phyloP scores from a whole-genome alignment of 2,113 vertebrate genomes.

The Ctenomys sociabilis region DNA sequence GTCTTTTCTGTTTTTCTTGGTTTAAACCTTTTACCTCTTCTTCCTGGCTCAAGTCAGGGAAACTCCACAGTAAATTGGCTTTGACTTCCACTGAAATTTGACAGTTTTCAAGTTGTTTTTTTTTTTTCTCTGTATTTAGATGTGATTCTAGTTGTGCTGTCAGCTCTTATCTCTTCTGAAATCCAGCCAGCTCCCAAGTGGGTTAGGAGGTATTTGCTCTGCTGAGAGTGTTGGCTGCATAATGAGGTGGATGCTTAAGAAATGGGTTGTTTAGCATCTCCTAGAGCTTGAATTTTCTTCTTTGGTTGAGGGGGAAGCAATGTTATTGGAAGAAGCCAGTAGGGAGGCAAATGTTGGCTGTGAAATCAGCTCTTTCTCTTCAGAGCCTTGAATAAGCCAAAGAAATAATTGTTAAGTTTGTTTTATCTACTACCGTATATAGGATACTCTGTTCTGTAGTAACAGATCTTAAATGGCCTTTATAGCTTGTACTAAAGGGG shows the following conservation, averaged over 20 bases:
- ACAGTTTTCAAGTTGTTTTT: slow-evolving; percentile 76
- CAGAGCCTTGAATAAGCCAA: slow-evolving; percentile 60
- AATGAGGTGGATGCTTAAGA: slow-evolving; percentile 81
- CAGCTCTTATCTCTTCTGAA: slow-evolving; percentile 76
- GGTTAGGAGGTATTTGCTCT: slow-evolving; percentile 81
- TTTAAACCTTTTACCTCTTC: slow-evolving; percentile 68
- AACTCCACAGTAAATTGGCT: slow-evolving; percentile 72
- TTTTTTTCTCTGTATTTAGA: slow-evolving; percentile 68
- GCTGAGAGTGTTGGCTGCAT: slow-evolving; percentile 79
- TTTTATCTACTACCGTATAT: background rate
- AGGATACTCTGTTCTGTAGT: slow-evolving; percentile 12
- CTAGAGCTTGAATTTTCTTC: slow-evolving; percentile 62
- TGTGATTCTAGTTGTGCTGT: slow-evolving; percentile 75
- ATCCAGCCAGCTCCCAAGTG: slow-evolving; percentile 71
- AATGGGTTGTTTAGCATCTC: slow-evolving; percentile 81
- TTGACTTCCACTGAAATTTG: slow-evolving; percentile 73
- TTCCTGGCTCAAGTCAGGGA: slow-evolving; percentile 65
- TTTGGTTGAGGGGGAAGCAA: slow-evolving; percentile 69
- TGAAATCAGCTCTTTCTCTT: slow-evolving; percentile 76
- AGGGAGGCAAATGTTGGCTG: slow-evolving; percentile 85
- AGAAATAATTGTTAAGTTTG: slow-evolving; percentile 44
- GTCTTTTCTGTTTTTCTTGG: slow-evolving; percentile 59
- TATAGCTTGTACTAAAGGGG: background rate
- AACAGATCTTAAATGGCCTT: background rate
- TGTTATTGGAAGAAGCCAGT: slow-evolving; percentile 83